Percentiles rank a stretch among this genome's conserved stretches.
These are phyloP conservation scores for Tauraco hartlaubi DNA, from an alignment of 2,797 vertebrate genomes.

Conservation along the genomic window DNA sequence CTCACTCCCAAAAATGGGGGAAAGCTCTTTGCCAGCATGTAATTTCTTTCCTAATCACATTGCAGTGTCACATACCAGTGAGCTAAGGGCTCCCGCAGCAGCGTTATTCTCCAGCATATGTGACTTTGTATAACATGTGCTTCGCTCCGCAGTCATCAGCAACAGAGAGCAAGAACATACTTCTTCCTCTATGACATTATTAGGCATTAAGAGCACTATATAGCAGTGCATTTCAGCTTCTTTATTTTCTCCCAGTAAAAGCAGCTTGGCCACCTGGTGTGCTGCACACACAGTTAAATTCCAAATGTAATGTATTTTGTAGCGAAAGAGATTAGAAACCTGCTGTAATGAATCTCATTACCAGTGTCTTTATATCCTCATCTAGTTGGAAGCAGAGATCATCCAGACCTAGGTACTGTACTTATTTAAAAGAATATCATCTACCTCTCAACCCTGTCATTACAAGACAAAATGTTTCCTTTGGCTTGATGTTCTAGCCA, in stretches of 20 bases:
- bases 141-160: conserved; percentile 67
- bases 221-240: conserved; percentile 69
- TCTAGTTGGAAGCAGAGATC: conserved; percentile 72
- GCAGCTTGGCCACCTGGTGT: conserved; percentile 76
- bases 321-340: conserved; percentile 74
- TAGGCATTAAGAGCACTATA: conserved; percentile 71
- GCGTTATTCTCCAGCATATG: conserved; percentile 65
- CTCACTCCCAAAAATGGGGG: conserved; percentile 49
- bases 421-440: conserved; percentile 47
- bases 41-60: conserved; percentile 76
- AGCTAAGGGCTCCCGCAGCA: conserved; percentile 72
- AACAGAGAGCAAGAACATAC: conserved; percentile 63
- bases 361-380: conserved; percentile 69
- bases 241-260: conserved; percentile 74
- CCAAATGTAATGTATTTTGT: conserved; percentile 73
- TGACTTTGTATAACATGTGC: conserved; percentile 67
- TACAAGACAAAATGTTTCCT: conserved; percentile 58
- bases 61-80: conserved; percentile 74
- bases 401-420: conserved; percentile 56
- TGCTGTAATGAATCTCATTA: conserved; percentile 77
- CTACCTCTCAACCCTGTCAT: conserved; percentile 41
- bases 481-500: conserved; percentile 37
- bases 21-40: conserved; percentile 63
- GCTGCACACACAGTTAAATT: conserved; percentile 74
- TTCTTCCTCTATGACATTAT: conserved; percentile 75